Base-by-base conservation (phyloP, 92 coral and sea anemone species). In the Epizoanthus fatuus region DNA sequence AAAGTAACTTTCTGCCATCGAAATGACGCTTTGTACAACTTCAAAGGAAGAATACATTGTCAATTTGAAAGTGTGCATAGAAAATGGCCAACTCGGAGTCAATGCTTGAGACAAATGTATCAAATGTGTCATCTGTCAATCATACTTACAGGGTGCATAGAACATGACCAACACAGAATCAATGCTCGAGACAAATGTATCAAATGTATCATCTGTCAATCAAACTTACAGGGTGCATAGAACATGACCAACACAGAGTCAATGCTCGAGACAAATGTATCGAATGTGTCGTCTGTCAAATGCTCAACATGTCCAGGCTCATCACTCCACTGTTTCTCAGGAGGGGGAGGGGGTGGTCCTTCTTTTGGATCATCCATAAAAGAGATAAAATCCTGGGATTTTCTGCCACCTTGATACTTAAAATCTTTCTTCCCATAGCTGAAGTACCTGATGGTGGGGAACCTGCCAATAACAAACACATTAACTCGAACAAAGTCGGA, bases 111-210 rank as follows among this genome's bases (percentile, higher is more conserved):
- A 29, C 35, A 29, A 29, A 29, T 29, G 35, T 13, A 14, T 35
- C 17, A 17, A 17, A 42, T 42, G 22, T 29, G 35, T 13, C 2
- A 3, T 19, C 1, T 52, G 10, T 13, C 19, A 14, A 6, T 53
- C 12, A 37, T 77, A 94, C 99, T 93, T 91, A 97, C 99, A 97
- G 20, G 99, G 99, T 69, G 99, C 99, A 90, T 95, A 97, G 77
- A 97, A 97, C 99, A 97, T 97, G 86, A 97, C 99, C 12, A 97
- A 91, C 5, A 97, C 97, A 70, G 76, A 29, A 1, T 29, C 35
- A 29, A 29, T 29, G 35, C 35, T 29, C 35, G 35, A 29, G 35
- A 29, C 35, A 29, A 29, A 29, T 29, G 2, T 13, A 14, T 35
- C 17, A 17, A 17, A 42, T 42, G 22, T 29, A 2, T 29, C 35